Conservation (phyloP, 2,797 vertebrate species). For the Nasua narica region DNA sequence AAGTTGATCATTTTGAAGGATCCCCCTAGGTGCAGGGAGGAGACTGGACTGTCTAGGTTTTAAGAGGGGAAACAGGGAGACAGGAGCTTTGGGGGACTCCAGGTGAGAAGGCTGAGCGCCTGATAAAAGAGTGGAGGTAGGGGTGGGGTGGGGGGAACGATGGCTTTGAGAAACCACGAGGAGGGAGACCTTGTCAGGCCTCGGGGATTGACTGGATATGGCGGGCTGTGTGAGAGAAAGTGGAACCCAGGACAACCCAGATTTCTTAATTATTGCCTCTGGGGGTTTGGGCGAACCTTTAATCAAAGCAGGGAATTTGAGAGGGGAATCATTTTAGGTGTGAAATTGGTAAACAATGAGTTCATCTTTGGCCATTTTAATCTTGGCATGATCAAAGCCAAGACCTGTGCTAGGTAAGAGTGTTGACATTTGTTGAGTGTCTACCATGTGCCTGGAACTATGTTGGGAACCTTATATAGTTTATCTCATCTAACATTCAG, state of each 20-base stretch:
- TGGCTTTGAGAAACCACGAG: not conserved
- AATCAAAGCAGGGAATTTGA: not conserved
- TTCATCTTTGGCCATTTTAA: not conserved
- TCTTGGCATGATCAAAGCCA: not conserved
- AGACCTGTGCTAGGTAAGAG: not conserved
- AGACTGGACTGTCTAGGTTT: not conserved
- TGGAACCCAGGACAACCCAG: not conserved
- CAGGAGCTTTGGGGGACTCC: not conserved
- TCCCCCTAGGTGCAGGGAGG: not conserved
- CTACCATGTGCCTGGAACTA: not conserved
- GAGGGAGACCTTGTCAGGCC: not conserved
- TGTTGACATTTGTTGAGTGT: not conserved
- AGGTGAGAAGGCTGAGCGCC: not conserved
- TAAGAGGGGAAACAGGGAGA: not conserved
- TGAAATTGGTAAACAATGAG: not conserved
- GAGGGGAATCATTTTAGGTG: not conserved
- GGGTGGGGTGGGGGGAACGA: fast-evolving
- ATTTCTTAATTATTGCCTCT: not conserved
- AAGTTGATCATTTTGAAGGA: not conserved
- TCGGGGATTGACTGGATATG: not conserved
- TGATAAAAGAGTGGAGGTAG: not conserved
- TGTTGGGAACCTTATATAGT: not conserved
- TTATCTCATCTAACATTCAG: not conserved
- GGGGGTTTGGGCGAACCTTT: not conserved
- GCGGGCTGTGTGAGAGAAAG: not conserved